phyloP scores from a whole-genome alignment of 2,113 vertebrate genomes.

The Oreamnos americanus region DNA sequence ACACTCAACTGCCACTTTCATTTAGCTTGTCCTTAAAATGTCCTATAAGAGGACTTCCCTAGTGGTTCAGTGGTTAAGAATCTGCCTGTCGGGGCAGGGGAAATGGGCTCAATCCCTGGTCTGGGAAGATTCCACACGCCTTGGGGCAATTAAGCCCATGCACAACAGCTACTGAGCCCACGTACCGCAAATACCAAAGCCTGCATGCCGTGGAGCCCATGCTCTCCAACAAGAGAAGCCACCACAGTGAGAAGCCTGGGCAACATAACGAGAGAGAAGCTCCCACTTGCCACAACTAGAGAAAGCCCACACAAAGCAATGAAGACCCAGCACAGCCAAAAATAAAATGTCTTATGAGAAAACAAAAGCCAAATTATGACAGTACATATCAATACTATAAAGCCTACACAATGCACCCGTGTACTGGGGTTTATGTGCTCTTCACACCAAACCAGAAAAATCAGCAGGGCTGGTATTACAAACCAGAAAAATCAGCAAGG shows the following conservation, averaged over 20 bases:
- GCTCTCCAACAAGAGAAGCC: neutral
- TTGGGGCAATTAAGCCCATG: neutral
- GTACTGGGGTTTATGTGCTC: neutral
- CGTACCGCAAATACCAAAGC: neutral
- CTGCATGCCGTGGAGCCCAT: fast-evolving
- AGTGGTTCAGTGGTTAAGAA: neutral
- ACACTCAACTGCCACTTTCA: neutral
- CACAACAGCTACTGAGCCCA: neutral
- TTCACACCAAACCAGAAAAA: neutral
- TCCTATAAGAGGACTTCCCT: neutral
- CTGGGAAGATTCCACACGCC: neutral
- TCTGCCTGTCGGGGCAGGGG: neutral
- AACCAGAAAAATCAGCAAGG: neutral
- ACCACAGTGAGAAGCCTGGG: neutral
- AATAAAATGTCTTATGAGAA: neutral
- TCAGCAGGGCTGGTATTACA: neutral
- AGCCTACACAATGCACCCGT: neutral
- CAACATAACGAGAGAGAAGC: neutral
- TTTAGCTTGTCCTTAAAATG: neutral
- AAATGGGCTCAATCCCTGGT: neutral
- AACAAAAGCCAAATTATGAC: neutral
- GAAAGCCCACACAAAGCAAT: neutral
- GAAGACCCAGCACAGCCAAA: neutral
- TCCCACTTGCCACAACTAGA: neutral
- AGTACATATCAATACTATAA: neutral